phyloP scores from a whole-genome alignment of 2,888 invertebrate species.

The Saturnia japonica region DNA sequence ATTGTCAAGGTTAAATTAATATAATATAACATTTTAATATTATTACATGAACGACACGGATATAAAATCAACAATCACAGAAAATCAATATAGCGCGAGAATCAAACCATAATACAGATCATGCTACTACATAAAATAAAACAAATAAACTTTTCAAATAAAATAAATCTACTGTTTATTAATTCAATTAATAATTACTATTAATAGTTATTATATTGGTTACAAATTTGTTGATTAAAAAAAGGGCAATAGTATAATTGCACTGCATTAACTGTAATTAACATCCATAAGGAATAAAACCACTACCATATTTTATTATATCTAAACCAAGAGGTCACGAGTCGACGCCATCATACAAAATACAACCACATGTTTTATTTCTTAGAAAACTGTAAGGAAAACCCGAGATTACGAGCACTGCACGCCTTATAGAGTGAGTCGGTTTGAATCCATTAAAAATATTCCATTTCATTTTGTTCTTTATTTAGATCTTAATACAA shows the following conservation, averaged over 20 bases:
- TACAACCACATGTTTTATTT: constrained; percentile 33
- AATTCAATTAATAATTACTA: too few species aligned
- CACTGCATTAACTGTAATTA: constrained; percentile 2
- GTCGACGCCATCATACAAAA: constrained; percentile 20
- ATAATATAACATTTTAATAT: too few species aligned
- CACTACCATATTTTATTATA: neutral
- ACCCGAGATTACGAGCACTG: constrained; percentile 12
- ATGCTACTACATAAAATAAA: too few species aligned
- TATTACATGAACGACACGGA: too few species aligned
- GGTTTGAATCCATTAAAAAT: constrained; percentile 21
- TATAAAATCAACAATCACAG: too few species aligned
- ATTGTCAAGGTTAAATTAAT: too few species aligned
- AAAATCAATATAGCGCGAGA: too few species aligned
- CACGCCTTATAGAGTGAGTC: constrained; percentile 18
- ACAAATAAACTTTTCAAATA: too few species aligned
- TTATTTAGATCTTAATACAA: constrained; percentile 3
- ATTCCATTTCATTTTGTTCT: neutral
- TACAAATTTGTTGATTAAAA: neutral
- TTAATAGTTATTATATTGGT: neutral
- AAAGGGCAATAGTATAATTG: neutral
- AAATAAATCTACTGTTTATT: too few species aligned
- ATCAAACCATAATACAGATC: too few species aligned
- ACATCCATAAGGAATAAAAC: neutral
- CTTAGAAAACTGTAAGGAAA: constrained; percentile 37
- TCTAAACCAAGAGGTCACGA: constrained; percentile 19